A percentile compares a stretch with the other conserved stretches of the same genome.
phyloP scores from a whole-genome alignment of 1,140 invertebrate genomes.

The Drosophila ercepeae region DNA sequence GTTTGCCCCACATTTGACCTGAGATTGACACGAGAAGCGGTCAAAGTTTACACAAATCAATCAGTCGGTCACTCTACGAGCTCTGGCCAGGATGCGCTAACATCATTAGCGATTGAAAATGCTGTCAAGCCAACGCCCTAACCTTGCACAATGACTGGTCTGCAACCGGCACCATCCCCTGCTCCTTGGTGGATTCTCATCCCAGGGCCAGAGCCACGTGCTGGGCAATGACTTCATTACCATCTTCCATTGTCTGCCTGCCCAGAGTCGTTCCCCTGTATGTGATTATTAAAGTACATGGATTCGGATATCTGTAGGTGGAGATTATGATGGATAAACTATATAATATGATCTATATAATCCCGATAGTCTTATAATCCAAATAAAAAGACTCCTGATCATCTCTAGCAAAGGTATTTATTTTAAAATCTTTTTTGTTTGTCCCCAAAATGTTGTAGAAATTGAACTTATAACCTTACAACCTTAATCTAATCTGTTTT shows the following conservation, averaged over 20 bases:
- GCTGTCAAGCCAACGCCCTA: conserved; percentile 67
- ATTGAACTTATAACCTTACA: too few species aligned
- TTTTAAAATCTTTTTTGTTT: too few species aligned
- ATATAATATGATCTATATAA: too few species aligned
- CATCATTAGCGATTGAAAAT: conserved; percentile 55
- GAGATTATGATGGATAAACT: too few species aligned
- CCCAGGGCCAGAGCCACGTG: conserved; percentile 62
- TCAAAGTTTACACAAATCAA: conserved; percentile 79
- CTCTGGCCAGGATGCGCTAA: conserved; percentile 23
- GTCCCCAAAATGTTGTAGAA: too few species aligned
- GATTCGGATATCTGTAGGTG: too few species aligned
- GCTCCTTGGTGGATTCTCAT: too few species aligned
- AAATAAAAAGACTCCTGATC: too few species aligned
- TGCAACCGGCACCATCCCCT: conserved; percentile 9
- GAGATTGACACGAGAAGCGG: conserved; percentile 48
- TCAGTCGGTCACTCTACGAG: conserved; percentile 38
- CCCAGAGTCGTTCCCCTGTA: not conserved
- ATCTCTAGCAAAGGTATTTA: too few species aligned
- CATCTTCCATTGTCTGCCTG: conserved; percentile 54
- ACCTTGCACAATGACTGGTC: conserved; percentile 63
- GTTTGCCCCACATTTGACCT: conserved; percentile 47
- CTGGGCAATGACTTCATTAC: conserved; percentile 75
- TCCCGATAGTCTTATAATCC: too few species aligned
- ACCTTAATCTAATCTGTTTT: too few species aligned
- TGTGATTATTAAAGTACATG: conserved; percentile 41